Percentiles rank a stretch among this genome's conserved stretches.
Conservation (phyloP, 2,797 vertebrate genomes). For the Hydrolagus colliei region DNA sequence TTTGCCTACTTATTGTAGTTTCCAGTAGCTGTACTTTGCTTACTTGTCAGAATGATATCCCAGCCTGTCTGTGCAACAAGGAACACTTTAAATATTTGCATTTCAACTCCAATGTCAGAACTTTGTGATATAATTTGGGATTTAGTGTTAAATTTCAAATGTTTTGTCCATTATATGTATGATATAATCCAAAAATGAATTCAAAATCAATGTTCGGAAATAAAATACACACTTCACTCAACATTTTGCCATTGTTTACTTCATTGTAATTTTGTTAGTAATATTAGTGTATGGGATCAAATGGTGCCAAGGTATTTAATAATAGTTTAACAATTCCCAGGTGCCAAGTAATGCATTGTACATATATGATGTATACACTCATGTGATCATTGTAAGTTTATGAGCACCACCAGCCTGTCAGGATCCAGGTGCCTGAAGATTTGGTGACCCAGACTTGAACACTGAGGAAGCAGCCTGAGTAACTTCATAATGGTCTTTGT, state of each 20-base stretch:
- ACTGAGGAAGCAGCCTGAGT: not conserved
- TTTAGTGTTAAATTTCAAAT: not conserved
- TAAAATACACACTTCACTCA: not conserved
- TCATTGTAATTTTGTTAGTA: not conserved
- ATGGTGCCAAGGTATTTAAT: not conserved
- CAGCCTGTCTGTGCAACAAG: not conserved
- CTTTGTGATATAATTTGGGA: not conserved
- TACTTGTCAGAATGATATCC: not conserved
- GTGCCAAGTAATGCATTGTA: not conserved
- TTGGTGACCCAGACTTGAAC: slow-evolving; percentile 4
- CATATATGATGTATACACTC: too few species aligned
- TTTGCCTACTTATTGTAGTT: not conserved
- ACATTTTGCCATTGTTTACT: not conserved
- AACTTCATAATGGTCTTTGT: not conserved
- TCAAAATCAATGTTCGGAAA: not conserved
- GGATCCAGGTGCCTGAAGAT: not conserved
- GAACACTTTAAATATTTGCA: not conserved
- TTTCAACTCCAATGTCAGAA: not conserved
- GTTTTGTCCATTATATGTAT: not conserved
- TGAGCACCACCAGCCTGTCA: not conserved
- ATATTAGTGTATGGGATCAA: not conserved
- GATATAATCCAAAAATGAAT: not conserved
- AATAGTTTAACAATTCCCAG: not conserved
- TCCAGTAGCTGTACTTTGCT: not conserved
- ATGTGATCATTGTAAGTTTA: too few species aligned